Percentiles rank a stretch among this genome's conserved stretches.
Evolutionary conservation across 2,888 invertebrate species (phyloP).

Genomic region (Nowickia ferox): DNA sequence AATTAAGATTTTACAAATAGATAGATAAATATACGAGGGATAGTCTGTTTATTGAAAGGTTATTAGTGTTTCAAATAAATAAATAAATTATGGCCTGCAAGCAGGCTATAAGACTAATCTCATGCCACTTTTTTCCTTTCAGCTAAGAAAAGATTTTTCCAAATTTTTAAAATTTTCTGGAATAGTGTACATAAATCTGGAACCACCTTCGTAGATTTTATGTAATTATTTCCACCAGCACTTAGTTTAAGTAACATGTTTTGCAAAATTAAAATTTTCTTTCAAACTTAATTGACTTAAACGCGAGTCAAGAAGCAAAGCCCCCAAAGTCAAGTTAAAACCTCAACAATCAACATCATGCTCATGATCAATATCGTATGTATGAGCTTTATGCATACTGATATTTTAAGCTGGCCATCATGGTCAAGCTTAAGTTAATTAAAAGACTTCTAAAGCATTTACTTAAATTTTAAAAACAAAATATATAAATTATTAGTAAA

Average conservation of each 20-base stretch:
- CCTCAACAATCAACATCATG: neutral
- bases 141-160: too few relatives aligned
- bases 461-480: constrained; percentile 25
- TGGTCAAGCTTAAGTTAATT: constrained; percentile 63
- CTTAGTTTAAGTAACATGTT: neutral
- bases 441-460: constrained; percentile 50
- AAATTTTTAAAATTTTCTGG: neutral
- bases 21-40: neutral
- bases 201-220: neutral
- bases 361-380: neutral
- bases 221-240: neutral
- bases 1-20: neutral
- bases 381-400: neutral
- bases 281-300: constrained; percentile 36
- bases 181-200: neutral
- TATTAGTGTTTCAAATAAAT: neutral
- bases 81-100: too few relatives aligned
- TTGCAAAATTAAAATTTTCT: constrained; percentile 10
- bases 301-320: constrained; percentile 34
- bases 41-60: neutral
- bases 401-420: constrained; percentile 41
- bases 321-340: constrained; percentile 25
- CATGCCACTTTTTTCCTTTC: neutral
- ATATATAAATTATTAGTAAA: constrained; percentile 11
- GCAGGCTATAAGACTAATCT: too few relatives aligned